A percentile compares a stretch with the other conserved stretches of the same genome.
Evolutionary conservation across 2,888 invertebrate genomes (phyloP).

Genomic region (Drosophila subquinaria): DNA sequence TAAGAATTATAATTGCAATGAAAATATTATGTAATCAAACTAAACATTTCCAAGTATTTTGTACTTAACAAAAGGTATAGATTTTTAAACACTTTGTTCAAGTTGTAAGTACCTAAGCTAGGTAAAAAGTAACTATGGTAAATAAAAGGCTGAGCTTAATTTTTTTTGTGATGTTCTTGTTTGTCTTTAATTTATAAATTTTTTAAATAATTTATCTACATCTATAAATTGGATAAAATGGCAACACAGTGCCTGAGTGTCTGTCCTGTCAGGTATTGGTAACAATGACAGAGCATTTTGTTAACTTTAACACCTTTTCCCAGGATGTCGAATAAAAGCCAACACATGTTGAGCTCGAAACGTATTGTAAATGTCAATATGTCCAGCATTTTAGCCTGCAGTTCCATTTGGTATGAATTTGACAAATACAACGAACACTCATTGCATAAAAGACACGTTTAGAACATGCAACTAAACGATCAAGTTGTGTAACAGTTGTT

Average conservation of each 20-base stretch:
- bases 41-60: no score
- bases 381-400: slow-evolving; percentile 21
- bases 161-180: no score
- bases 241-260: background rate
- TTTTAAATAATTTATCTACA: no score
- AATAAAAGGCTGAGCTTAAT: no score
- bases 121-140: no score
- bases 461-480: slow-evolving; percentile 23
- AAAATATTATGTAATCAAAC: no score
- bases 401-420: slow-evolving; percentile 19
- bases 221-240: background rate
- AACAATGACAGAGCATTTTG: slow-evolving; percentile 31
- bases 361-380: slow-evolving; percentile 2
- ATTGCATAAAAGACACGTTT: slow-evolving; percentile 33
- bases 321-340: slow-evolving; percentile 58
- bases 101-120: no score
- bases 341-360: slow-evolving; percentile 39
- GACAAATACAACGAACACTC: slow-evolving; percentile 9
- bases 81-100: no score
- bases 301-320: slow-evolving; percentile 35
- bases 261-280: background rate
- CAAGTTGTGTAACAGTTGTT: slow-evolving; percentile 26
- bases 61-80: no score
- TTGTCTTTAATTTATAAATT: no score
- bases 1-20: no score